phyloP scores from a whole-genome alignment of 2,797 vertebrate genomes.

The Epinephelus awoara region DNA sequence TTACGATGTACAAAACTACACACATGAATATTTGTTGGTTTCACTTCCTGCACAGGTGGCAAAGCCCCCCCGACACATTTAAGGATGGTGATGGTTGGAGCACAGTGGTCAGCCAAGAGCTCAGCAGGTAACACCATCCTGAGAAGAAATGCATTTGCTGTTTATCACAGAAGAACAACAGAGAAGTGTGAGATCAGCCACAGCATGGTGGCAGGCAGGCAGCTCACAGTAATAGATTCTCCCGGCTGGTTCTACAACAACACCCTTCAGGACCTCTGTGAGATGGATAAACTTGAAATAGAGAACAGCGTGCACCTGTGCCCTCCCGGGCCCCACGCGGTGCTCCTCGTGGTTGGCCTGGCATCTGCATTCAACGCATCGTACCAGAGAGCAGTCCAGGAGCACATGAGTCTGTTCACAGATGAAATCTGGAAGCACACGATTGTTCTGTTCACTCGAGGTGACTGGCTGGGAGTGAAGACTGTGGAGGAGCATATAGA shows the following conservation, averaged over 20 bases:
- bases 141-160: conserved; percentile 35
- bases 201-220: conserved; percentile 20
- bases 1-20: not conserved
- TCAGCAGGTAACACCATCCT: conserved; percentile 54
- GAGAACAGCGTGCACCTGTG: conserved; percentile 55
- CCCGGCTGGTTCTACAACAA: conserved; percentile 50
- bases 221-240: conserved; percentile 55
- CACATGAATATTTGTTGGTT: not conserved
- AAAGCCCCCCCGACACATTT: conserved; percentile 42
- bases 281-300: conserved; percentile 65
- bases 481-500: conserved; percentile 65
- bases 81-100: conserved; percentile 48
- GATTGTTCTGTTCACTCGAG: conserved; percentile 61
- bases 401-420: conserved; percentile 65
- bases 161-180: not conserved
- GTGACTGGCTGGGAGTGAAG: conserved; percentile 63
- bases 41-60: conserved; percentile 19
- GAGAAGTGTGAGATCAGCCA: conserved; percentile 33
- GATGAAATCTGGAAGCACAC: conserved; percentile 64
- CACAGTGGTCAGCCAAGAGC: conserved; percentile 38
- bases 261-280: conserved; percentile 47
- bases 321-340: conserved; percentile 61
- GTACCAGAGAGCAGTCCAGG: conserved; percentile 15
- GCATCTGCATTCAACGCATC: conserved; percentile 6
- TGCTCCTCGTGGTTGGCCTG: conserved; percentile 57